These are phyloP conservation scores for Sepiola atlantica DNA, from an alignment of 2,888 invertebrate genomes.

Conservation along the genomic window DNA sequence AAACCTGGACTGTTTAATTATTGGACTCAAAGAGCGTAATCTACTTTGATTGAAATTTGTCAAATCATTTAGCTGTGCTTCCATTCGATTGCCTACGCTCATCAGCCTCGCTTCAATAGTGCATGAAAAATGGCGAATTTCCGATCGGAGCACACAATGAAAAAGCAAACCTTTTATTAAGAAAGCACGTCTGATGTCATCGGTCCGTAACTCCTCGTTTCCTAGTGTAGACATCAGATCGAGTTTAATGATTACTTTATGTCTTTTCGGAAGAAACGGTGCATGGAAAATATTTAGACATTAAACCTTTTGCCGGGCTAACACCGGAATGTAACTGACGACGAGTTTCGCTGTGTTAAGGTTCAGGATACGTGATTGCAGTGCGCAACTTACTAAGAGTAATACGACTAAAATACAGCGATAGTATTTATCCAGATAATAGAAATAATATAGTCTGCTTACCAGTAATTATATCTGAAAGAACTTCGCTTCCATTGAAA, in stretches of 20 bases:
- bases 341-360: neutral
- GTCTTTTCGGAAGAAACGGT: neutral
- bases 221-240: neutral
- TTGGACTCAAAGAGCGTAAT: neutral
- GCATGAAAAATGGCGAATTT: neutral
- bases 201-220: constrained; percentile 9
- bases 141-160: neutral
- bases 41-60: constrained; percentile 1
- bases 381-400: neutral
- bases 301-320: neutral
- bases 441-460: neutral
- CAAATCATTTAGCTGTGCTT: neutral
- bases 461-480: neutral
- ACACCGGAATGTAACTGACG: neutral
- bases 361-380: neutral
- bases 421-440: neutral
- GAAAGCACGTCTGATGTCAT: neutral
- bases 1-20: constrained; percentile 12
- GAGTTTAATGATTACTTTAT: neutral
- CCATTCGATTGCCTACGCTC: neutral
- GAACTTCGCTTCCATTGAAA: neutral
- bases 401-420: neutral
- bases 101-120: neutral
- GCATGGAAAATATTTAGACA: neutral
- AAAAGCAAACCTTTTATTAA: neutral